These are phyloP conservation scores for Hylia prasina DNA, from an alignment of 2,113 vertebrate genomes.

Conservation along the genomic window DNA sequence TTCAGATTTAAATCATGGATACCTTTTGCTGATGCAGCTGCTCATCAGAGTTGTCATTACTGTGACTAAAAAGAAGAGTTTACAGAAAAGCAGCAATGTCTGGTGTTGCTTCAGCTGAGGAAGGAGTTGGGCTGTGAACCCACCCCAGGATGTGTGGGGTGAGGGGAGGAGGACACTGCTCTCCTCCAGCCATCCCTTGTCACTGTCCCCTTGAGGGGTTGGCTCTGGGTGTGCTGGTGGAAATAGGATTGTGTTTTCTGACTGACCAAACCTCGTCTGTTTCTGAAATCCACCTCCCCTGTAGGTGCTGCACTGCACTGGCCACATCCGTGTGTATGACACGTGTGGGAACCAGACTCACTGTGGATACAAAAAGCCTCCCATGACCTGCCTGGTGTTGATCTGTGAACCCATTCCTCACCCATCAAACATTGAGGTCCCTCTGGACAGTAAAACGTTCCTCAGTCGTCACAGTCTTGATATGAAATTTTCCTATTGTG, in stretches of 20 bases:
- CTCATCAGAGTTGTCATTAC: neutral
- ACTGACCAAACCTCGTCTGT: neutral
- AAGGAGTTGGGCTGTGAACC: neutral
- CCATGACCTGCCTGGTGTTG: constrained; percentile 89
- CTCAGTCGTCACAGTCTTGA: constrained; percentile 98
- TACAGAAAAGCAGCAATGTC: neutral
- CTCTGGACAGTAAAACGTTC: constrained; percentile 96
- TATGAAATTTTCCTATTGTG: constrained; percentile 99
- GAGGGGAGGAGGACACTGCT: neutral
- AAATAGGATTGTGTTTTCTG: neutral
- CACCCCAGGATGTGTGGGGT: accelerated
- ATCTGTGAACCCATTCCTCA: constrained; percentile 98
- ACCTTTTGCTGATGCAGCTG: neutral
- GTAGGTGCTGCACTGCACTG: constrained; percentile 93
- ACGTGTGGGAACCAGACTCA: constrained; percentile 68
- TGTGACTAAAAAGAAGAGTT: neutral
- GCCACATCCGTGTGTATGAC: constrained; percentile 85
- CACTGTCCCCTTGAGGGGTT: neutral
- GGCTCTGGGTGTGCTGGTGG: neutral
- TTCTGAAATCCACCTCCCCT: neutral
- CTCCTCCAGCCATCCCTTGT: neutral
- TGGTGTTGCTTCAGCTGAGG: neutral
- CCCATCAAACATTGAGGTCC: constrained; percentile 95
- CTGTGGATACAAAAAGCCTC: constrained; percentile 82
- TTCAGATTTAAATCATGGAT: neutral